Evolutionary conservation across 1,140 invertebrate genomes (phyloP), one percentile per base, ranked within the genome.

Genomic region (Drosophila micromelanica): DNA sequence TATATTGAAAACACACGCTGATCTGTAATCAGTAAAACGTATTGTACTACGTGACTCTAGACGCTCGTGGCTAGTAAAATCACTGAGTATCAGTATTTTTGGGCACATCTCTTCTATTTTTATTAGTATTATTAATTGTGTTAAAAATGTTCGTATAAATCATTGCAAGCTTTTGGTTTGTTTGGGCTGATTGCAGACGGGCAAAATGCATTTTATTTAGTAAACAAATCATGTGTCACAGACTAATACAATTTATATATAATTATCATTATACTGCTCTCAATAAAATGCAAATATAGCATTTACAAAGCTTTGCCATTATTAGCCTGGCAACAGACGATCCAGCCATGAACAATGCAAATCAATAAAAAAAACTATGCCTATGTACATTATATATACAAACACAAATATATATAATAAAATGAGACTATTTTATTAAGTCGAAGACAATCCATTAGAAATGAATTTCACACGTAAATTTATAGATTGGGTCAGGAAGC

Each of bases 151-250:
- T 45, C 32, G 5, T 52, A 32, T 8, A 9, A 30, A 45, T 38
- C 0, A 61, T 52, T 52, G 61, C 68, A 57, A 43, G 65, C 9
- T 9, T 51, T 27, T 52, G 30, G 32, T 52, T 15, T 35, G 49
- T n/a, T 20, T 32, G 23, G 0, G 30, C 51, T 35, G 51, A 64
- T 56, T 42, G 40, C 15, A 8, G 7, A 17, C 40, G 27, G 15
- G 40, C n/a, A 37, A 43, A 65, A 65, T 80, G 51, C 60, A 59
- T 43, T 32, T 49, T 67, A 61, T 52, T 57, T 80, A 80, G 72
- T 71, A 76, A 64, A 61, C 72, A 73, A 68, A 65, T 56, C 75
- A 56, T 51, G 60, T 78, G 77, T 80, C 78, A 80, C 71, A 61
- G 43, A 40, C 45, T 32, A 56, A 23, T 52, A 45, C 59, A 56